Evolutionary conservation across 2,113 vertebrate genomes (phyloP), one percentile per base, ranked within the genome.

Genomic region (Phyllostomus hastatus): DNA sequence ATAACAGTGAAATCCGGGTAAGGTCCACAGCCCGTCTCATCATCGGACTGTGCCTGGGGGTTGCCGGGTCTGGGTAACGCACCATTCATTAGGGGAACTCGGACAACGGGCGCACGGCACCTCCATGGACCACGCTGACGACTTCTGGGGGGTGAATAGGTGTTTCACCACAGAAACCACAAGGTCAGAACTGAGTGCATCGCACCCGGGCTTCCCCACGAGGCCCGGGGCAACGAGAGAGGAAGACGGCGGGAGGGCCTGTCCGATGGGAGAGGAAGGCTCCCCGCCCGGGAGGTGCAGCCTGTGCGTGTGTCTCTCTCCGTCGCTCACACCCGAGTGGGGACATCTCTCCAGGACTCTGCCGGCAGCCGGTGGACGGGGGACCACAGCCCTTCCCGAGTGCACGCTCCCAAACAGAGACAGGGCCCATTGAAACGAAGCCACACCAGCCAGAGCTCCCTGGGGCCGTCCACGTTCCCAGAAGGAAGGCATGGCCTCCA

Each of bases 131-230:
- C 41, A 17, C 43, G 11, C 17, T 64, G 28, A 14, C 67, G 64
- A 20, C 31, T 82, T 69, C 43, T 38, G 33, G 9, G 15, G 19
- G 26, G 9, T 73, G 61, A 54, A 2, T 72, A 35, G 24, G 72
- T 41, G n/a, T 81, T 94, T 97, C 70, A n/a, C 88, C 70, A 86
- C n/a, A 57, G 35, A 80, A 89, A 46, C 33, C 61, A 91, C 33
- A 46, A 24, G 16, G 26, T 66, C n/a, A 76, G 38, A n/a, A 11
- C 48, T 10, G 10, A 46, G 2, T 4, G 31, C 31, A 1, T 2
- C 1, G 57, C 84, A 26, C 10, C 12, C 19, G 4, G 4, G 14
- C 26, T 46, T 88, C 4, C 31, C 48, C 28, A 1, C 0, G n/a
- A 54, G 82, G 48, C 48, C 43, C 7, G 26, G n/a, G n/a, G 35